Percentiles rank a stretch among this genome's conserved stretches.
phyloP scores from a whole-genome alignment of 2,888 invertebrate genomes.

The Rhingia rostrata region DNA sequence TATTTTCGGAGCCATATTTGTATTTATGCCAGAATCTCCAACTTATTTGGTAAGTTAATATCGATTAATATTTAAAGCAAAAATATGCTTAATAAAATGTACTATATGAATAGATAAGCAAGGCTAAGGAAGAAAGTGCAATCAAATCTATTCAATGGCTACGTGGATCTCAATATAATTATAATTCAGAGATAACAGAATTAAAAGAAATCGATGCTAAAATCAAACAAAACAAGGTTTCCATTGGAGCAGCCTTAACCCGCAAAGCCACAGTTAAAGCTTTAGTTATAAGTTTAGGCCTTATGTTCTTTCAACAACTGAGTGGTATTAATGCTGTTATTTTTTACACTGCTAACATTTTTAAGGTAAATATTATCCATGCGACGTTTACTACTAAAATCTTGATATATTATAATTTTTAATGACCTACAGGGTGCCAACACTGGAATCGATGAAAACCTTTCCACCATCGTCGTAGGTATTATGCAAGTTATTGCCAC shows the following conservation, averaged over 20 bases:
- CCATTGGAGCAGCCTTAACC: constrained; percentile 85
- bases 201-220: constrained; percentile 85
- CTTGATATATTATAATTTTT: constrained; percentile 3
- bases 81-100: not conserved
- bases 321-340: constrained; percentile 93
- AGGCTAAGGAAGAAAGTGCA: constrained; percentile 87
- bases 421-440: constrained; percentile 78
- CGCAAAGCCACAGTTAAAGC: constrained; percentile 86
- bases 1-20: constrained; percentile 87
- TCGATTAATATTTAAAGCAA: not conserved
- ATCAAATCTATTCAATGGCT: constrained; percentile 87
- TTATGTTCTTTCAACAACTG: constrained; percentile 96
- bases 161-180: constrained; percentile 89
- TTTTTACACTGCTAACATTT: constrained; percentile 90
- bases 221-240: constrained; percentile 84
- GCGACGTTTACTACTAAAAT: not conserved
- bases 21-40: constrained; percentile 95
- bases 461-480: constrained; percentile 92
- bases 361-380: constrained; percentile 85
- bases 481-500: constrained; percentile 89
- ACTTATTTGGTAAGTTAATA: constrained; percentile 85
- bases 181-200: constrained; percentile 86
- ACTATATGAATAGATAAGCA: constrained; percentile 79
- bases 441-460: constrained; percentile 84
- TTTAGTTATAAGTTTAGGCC: constrained; percentile 88